phyloP scores from a whole-genome alignment of 2,797 vertebrate species.

The Balearica regulorum region DNA sequence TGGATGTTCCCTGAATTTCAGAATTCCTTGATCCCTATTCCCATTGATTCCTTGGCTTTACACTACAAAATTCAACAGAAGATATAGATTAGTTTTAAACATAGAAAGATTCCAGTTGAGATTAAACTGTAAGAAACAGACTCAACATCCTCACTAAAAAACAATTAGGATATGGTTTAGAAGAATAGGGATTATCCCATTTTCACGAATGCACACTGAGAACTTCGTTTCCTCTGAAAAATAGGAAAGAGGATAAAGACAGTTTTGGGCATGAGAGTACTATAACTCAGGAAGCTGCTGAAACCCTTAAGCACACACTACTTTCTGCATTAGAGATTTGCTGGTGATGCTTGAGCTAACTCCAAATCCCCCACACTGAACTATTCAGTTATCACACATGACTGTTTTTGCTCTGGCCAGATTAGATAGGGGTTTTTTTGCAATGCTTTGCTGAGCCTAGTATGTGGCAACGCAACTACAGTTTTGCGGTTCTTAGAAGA shows the following conservation, averaged over 20 bases:
- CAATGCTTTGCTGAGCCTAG: not conserved
- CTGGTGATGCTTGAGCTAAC: not conserved
- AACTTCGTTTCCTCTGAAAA: not conserved
- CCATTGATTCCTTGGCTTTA: not conserved
- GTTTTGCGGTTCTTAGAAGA: not conserved
- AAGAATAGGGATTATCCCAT: not conserved
- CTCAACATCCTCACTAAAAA: not conserved
- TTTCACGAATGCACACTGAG: not conserved
- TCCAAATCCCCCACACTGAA: not conserved
- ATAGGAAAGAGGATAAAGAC: not conserved
- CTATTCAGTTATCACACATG: not conserved
- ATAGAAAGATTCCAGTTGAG: not conserved
- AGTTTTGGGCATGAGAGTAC: not conserved
- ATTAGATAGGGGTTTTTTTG: not conserved
- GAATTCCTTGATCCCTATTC: not conserved
- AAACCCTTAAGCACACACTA: not conserved
- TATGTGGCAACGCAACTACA: not conserved
- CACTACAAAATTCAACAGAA: not conserved
- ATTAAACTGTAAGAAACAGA: not conserved
- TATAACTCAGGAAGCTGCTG: not conserved
- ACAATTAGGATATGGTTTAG: not conserved
- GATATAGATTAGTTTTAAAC: not conserved
- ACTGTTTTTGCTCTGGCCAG: not conserved
- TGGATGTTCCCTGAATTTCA: not conserved
- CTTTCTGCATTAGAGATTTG: not conserved